Percentiles rank a stretch among this genome's conserved stretches.
Conservation (phyloP, 2,113 vertebrate genomes). For the Ondatra zibethicus region DNA sequence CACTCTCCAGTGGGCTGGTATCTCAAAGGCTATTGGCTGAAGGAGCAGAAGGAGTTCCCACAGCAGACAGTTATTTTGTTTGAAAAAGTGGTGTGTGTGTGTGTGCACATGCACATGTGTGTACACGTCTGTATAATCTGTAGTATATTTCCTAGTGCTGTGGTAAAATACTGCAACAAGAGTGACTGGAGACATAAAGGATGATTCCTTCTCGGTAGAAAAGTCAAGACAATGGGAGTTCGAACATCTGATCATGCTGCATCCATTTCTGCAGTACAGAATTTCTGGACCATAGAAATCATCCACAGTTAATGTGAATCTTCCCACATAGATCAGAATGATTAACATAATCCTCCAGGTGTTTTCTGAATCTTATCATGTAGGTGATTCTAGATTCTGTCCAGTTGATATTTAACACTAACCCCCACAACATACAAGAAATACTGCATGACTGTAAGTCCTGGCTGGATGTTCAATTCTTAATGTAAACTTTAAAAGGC, state of each 20-base stretch:
- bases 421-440: not conserved
- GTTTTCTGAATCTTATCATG: not conserved
- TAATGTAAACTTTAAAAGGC: not conserved
- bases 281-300: too few relatives aligned
- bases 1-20: too few relatives aligned
- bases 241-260: not conserved
- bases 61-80: not conserved
- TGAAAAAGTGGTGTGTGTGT: not conserved
- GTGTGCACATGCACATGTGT: fast-evolving
- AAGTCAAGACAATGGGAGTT: not conserved
- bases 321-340: not conserved
- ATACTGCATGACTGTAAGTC: not conserved
- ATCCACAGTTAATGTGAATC: not conserved
- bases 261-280: not conserved
- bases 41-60: too few relatives aligned
- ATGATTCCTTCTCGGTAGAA: not conserved
- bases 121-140: too few relatives aligned
- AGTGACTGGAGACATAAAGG: not conserved
- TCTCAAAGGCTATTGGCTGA: too few relatives aligned
- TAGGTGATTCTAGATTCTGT: not conserved
- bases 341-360: not conserved
- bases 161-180: not conserved
- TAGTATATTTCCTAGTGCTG: not conserved
- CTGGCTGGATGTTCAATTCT: not conserved
- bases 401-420: not conserved